Percentiles rank a stretch among this genome's conserved stretches.
These are phyloP conservation scores for Anas platyrhynchos DNA, from an alignment of 2,113 vertebrate genomes.

Conservation along the genomic window DNA sequence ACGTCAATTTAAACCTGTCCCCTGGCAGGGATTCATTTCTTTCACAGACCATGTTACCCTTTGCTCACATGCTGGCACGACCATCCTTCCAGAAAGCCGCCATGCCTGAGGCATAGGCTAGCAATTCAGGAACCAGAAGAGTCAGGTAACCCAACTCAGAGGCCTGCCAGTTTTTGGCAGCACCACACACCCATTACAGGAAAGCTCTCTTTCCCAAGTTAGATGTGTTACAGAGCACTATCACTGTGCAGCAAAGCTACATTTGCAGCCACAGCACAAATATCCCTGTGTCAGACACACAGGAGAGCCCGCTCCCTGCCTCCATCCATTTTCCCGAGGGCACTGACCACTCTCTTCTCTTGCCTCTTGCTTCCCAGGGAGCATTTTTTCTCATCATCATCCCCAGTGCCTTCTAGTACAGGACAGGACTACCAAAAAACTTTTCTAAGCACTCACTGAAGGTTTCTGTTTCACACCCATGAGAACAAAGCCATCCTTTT, in stretches of 20 bases:
- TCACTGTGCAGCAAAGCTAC: neutral
- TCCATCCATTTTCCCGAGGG: neutral
- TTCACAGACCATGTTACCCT: slow-evolving; percentile 22
- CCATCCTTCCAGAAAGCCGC: neutral
- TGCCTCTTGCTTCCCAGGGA: neutral
- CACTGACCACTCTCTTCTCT: neutral
- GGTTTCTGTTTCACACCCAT: neutral
- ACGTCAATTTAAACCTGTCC: slow-evolving; percentile 46
- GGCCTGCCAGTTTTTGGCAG: neutral
- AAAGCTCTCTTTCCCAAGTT: neutral
- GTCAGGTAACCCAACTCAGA: fast-evolving
- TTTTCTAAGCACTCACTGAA: neutral
- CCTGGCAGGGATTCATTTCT: slow-evolving; percentile 46
- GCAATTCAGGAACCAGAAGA: neutral
- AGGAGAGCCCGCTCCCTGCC: neutral
- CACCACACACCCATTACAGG: fast-evolving
- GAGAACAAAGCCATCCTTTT: fast-evolving
- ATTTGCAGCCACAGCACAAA: neutral
- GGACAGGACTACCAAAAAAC: neutral
- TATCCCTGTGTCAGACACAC: fast-evolving
- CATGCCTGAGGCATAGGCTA: neutral
- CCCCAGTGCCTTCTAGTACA: neutral
- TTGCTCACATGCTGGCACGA: neutral
- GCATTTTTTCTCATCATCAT: neutral
- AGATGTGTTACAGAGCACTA: neutral